These are phyloP conservation scores for Drosophila serrata DNA, from an alignment of 1,140 invertebrate species.

Conservation along the genomic window DNA sequence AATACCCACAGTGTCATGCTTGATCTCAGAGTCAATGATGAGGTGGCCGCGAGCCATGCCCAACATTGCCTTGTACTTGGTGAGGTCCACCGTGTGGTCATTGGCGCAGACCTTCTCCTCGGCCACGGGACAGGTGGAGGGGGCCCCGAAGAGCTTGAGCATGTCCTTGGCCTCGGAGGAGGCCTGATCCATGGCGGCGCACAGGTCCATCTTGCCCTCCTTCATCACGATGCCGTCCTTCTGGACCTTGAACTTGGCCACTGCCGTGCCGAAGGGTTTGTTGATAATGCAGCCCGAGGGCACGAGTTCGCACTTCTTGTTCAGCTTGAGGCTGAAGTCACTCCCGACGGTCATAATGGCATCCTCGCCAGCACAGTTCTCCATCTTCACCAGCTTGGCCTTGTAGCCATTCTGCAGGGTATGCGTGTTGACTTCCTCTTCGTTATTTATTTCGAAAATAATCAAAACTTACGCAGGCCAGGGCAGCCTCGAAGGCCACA, in stretches of 20 bases:
- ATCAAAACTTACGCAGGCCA: conserved; percentile 72
- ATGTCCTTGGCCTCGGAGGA: conserved; percentile 74
- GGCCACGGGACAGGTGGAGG: conserved; percentile 70
- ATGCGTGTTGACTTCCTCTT: neutral
- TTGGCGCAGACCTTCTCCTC: conserved; percentile 82
- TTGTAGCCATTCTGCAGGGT: conserved; percentile 77
- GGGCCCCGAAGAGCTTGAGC: conserved; percentile 76
- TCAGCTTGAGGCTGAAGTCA: conserved; percentile 71
- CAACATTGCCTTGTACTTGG: conserved; percentile 81
- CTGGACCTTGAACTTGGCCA: conserved; percentile 71
- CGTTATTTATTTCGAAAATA: neutral
- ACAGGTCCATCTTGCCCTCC: conserved; percentile 80
- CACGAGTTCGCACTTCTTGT: conserved; percentile 81
- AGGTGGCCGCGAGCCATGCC: conserved; percentile 77
- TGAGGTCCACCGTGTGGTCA: conserved; percentile 71
- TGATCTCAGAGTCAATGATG: conserved; percentile 70
- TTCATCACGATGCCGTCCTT: conserved; percentile 79
- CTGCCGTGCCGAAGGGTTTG: conserved; percentile 73
- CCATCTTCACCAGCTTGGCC: conserved; percentile 76
- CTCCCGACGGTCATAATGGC: conserved; percentile 66
- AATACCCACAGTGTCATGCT: conserved; percentile 78
- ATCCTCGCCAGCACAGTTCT: conserved; percentile 75
- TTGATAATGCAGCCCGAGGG: conserved; percentile 73
- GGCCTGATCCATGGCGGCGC: conserved; percentile 66
- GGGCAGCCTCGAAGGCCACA: conserved; percentile 48